Evolutionary conservation across 2,888 invertebrate species (phyloP).

Genomic region (Microplitis manilae): DNA sequence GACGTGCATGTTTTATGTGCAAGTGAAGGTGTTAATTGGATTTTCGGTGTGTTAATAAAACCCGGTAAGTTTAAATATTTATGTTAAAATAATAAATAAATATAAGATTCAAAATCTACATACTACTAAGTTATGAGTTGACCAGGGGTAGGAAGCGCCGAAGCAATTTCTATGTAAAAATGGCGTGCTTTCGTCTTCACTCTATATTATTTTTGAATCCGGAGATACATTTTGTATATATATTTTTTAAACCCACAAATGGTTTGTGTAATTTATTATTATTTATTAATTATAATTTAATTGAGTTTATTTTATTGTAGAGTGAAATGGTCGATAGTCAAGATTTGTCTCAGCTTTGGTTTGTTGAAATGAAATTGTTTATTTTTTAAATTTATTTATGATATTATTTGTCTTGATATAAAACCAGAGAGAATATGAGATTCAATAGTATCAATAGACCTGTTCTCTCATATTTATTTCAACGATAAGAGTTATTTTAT

Average conservation of each 20-base stretch:
- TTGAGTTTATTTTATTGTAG: neutral
- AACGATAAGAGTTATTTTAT: neutral
- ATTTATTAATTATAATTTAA: neutral
- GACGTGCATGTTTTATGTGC: conserved; percentile 60
- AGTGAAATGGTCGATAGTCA: neutral
- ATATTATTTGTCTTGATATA: neutral
- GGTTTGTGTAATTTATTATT: neutral
- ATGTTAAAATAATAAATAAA: neutral
- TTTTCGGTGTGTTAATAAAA: conserved; percentile 59
- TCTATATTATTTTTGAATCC: neutral
- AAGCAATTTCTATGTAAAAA: conserved; percentile 20
- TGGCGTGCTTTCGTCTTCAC: conserved; percentile 15
- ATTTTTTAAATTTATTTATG: neutral
- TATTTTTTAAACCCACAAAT: conserved; percentile 13
- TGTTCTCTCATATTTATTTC: conserved; percentile 16
- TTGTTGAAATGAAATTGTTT: neutral
- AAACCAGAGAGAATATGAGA: conserved; percentile 7
- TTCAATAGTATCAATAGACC: conserved; percentile 8
- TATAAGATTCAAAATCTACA: neutral
- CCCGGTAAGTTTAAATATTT: conserved; percentile 60
- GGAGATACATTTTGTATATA: neutral
- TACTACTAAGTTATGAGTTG: neutral
- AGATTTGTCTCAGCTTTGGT: neutral
- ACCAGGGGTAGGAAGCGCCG: conserved; percentile 23
- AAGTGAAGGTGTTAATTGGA: conserved; percentile 60